These are phyloP conservation scores for Epizoanthus ramosus DNA, from an alignment of 92 coral and sea anemone species.

Conservation along the genomic window DNA sequence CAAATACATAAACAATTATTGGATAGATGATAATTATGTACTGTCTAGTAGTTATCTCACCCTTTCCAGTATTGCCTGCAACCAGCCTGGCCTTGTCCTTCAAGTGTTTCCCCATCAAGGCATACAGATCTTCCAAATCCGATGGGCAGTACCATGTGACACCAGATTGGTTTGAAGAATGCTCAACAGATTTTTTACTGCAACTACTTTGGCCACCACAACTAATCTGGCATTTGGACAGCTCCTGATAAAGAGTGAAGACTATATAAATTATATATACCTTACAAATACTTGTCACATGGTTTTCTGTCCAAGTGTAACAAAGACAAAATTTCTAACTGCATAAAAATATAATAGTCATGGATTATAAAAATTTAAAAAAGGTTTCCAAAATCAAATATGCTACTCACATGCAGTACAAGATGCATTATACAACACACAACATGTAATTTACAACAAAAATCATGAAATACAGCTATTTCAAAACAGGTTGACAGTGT, in stretches of 20 bases:
- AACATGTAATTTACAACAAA: no score
- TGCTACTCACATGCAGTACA: no score
- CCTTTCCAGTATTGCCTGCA: conserved; percentile 94
- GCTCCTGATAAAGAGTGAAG: conserved; percentile 50
- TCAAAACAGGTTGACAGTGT: no score
- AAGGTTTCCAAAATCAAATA: no score
- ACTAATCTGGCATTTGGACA: conserved; percentile 48
- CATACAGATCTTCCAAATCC: conserved; percentile 69
- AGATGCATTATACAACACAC: no score
- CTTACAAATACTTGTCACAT: not conserved
- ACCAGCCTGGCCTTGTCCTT: conserved; percentile 69
- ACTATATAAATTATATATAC: not conserved
- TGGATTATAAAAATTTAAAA: no score
- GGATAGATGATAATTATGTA: not conserved
- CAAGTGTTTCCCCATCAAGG: conserved; percentile 62
- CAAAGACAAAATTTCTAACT: no score
- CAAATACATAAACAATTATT: not conserved
- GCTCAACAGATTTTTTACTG: not conserved
- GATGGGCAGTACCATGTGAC: conserved; percentile 74
- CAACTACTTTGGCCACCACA: conserved; percentile 16
- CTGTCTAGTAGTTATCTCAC: no score
- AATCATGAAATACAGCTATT: no score
- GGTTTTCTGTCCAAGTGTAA: no score
- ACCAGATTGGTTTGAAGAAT: conserved; percentile 1
- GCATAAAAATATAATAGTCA: no score